Evolutionary conservation across 92 coral and sea anemone genomes (phyloP), one percentile per base, ranked within the genome.

Genomic region (Phenganax subtilis): DNA sequence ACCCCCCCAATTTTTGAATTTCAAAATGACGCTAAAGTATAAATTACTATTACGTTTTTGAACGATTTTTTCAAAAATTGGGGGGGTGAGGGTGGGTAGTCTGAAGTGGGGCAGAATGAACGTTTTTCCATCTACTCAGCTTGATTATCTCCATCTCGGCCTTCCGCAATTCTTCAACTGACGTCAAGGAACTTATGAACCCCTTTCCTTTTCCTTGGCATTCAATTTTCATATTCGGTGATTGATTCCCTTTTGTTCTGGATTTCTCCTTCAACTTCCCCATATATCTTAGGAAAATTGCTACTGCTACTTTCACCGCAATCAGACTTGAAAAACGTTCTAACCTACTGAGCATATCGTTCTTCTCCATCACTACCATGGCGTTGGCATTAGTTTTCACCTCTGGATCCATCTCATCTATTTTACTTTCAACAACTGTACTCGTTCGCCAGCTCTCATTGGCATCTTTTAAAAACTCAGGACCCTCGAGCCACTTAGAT

Each of bases 321-420:
- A 80, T 80, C 89, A 87, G 86, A 51, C 81, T 83, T 27, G 89
- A n/a, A n/a, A n/a, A n/a, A n/a, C n/a, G n/a, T n/a, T n/a, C n/a
- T n/a, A n/a, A n/a, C n/a, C n/a, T n/a, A 62, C 81, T 76, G 72
- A 86, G 85, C 73, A 83, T n/a, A 62, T 83, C 85, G 58, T 55
- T 30, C 67, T 63, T 80, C 80, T 89, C 89, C 71, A 81, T 61
- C 57, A 84, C 88, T 31, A 55, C 71, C 25, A 54, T 83, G 27
- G 84, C 75, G 44, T 80, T 84, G 53, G 70, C 85, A 28, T 66
- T 69, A n/a, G 74, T 80, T n/a, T n/a, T n/a, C n/a, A n/a, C n/a
- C n/a, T n/a, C n/a, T n/a, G n/a, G n/a, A n/a, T n/a, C n/a, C n/a
- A n/a, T n/a, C n/a, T n/a, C n/a, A n/a, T n/a, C n/a, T n/a, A n/a